phyloP scores from a whole-genome alignment of 2,113 vertebrate species.

The Meles meles region DNA sequence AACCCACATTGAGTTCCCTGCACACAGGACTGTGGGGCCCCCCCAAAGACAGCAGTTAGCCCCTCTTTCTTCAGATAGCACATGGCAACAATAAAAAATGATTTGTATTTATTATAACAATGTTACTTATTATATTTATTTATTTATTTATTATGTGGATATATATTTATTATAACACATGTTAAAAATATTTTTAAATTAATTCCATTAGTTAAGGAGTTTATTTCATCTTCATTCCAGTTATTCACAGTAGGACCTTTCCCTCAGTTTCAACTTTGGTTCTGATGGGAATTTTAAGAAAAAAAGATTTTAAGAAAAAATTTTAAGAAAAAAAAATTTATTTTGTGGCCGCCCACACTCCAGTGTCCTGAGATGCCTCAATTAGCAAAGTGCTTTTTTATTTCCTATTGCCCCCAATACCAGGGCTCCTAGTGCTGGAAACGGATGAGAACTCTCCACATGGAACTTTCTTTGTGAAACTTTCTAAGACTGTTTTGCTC shows the following conservation, averaged over 20 bases:
- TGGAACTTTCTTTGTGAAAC: background rate
- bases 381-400: background rate
- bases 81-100: background rate
- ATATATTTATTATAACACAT: background rate
- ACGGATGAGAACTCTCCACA: background rate
- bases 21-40: background rate
- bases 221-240: background rate
- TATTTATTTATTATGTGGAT: too few relatives aligned
- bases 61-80: background rate
- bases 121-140: too few relatives aligned
- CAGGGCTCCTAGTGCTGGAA: background rate
- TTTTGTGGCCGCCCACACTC: background rate
- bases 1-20: background rate
- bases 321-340: background rate
- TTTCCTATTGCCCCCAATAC: background rate
- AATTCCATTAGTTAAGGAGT: background rate
- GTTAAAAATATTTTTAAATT: background rate
- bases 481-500: background rate
- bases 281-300: background rate
- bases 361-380: background rate
- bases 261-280: background rate
- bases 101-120: background rate
- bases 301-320: background rate
- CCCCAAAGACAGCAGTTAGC: rapidly evolving
- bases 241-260: background rate